A percentile compares a stretch with the other conserved stretches of the same genome.
Evolutionary conservation across 2,888 invertebrate genomes (phyloP).

Genomic region (Eulithis prunata): DNA sequence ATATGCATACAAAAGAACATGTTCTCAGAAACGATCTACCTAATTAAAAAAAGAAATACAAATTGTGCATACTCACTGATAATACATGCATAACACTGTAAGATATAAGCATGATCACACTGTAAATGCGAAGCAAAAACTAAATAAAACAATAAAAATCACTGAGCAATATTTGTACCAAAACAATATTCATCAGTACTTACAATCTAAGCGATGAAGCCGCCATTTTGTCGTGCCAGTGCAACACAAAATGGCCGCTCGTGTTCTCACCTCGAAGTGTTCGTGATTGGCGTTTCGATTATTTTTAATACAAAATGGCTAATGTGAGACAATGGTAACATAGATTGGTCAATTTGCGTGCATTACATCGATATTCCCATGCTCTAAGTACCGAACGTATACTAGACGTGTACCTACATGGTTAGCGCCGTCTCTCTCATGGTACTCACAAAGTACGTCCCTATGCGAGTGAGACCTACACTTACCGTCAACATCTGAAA

Average conservation of each 20-base stretch:
- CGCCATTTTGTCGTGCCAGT: conserved; percentile 67
- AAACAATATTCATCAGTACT: conserved; percentile 74
- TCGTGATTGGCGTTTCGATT: conserved; percentile 49
- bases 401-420: conserved; percentile 58
- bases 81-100: conserved; percentile 82
- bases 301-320: conserved; percentile 39
- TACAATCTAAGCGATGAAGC: conserved; percentile 69
- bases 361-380: conserved; percentile 52
- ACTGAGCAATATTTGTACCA: conserved; percentile 71
- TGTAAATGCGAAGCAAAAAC: conserved; percentile 80
- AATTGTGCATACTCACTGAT: conserved; percentile 83
- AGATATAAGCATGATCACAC: conserved; percentile 81
- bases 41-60: conserved; percentile 62
- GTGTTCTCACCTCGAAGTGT: conserved; percentile 61
- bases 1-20: conserved; percentile 51
- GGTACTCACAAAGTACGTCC: conserved; percentile 63
- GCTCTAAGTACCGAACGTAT: conserved; percentile 53
- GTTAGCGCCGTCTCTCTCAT: conserved; percentile 42
- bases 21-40: conserved; percentile 63
- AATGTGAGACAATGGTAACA: conserved; percentile 49
- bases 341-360: conserved; percentile 55
- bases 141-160: conserved; percentile 59
- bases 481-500: conserved; percentile 85
- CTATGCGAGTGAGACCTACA: conserved; percentile 74
- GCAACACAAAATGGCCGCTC: conserved; percentile 72